phyloP scores from a whole-genome alignment of 2,797 vertebrate species.

The Tapirus indicus region DNA sequence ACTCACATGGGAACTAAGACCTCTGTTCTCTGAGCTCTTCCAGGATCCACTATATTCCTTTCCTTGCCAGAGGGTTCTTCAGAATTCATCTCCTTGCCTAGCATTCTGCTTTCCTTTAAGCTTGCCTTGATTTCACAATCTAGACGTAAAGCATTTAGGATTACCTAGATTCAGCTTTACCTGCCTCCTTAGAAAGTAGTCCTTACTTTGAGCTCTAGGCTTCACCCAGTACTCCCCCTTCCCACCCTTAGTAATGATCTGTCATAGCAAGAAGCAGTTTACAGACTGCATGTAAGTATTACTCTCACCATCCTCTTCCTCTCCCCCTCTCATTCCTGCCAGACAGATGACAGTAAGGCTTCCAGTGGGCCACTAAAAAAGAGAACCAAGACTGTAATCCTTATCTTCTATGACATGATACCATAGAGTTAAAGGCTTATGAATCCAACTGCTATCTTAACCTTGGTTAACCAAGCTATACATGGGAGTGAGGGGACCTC shows the following conservation, averaged over 20 bases:
- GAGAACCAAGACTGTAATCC: background rate
- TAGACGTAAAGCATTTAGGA: accelerated
- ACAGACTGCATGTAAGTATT: no score
- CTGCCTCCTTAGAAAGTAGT: background rate
- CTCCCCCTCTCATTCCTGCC: background rate
- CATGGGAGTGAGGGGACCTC: background rate
- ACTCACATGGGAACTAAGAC: background rate
- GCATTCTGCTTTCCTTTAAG: background rate
- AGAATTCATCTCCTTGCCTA: background rate
- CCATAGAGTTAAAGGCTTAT: background rate
- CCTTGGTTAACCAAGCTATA: background rate
- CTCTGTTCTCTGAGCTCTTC: background rate
- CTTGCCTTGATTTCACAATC: background rate
- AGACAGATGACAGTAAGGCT: background rate
- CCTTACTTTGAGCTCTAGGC: background rate
- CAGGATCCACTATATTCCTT: background rate
- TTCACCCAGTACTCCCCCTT: background rate
- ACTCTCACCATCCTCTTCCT: background rate
- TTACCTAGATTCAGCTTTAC: background rate
- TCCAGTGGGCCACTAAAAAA: background rate
- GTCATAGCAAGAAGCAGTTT: background rate
- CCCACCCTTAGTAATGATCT: background rate
- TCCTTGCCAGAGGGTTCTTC: background rate
- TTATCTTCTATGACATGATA: accelerated
- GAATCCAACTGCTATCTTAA: background rate